A percentile compares a stretch with the other conserved stretches of the same genome.
These are phyloP conservation scores for Zaprionus camerounensis DNA, from an alignment of 1,140 invertebrate genomes.

Conservation along the genomic window DNA sequence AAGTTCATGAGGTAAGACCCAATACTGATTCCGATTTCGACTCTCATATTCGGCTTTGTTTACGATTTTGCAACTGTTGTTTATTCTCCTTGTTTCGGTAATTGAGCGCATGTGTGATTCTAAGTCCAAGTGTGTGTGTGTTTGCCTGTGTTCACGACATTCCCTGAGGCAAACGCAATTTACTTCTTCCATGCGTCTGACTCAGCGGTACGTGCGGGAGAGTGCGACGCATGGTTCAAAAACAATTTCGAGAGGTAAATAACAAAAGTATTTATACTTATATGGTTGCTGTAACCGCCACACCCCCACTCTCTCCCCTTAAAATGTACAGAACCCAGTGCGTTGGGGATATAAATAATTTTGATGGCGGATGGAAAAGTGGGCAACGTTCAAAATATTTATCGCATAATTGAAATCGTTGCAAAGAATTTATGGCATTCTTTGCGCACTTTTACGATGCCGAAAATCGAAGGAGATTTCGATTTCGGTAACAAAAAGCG, in stretches of 20 bases:
- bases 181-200: conserved; percentile 40
- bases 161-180: conserved; percentile 64
- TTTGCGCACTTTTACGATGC: not conserved
- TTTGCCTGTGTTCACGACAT: conserved; percentile 32
- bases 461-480: conserved; percentile 6
- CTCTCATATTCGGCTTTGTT: conserved; percentile 54
- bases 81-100: conserved; percentile 57
- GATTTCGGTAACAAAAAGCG: not conserved
- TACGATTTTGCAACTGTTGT: conserved; percentile 65
- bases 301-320: not conserved
- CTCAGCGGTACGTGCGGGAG: not conserved
- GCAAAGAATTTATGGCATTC: conserved; percentile 56
- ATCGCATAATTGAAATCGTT: conserved; percentile 77
- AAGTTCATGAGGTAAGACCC: conserved; percentile 73
- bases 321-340: not conserved
- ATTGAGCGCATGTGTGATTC: conserved; percentile 56
- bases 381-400: conserved; percentile 58
- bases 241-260: conserved; percentile 75
- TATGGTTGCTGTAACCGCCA: conserved; percentile 8
- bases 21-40: conserved; percentile 9
- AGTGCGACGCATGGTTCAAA: conserved; percentile 20
- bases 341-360: conserved; percentile 59
- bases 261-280: conserved; percentile 68
- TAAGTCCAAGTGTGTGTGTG: conserved; percentile 6
- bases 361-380: conserved; percentile 21